A percentile compares a stretch with the other conserved stretches of the same genome.
Conservation (phyloP, 2,888 invertebrate genomes). For the Tricholauxania praeusta region DNA sequence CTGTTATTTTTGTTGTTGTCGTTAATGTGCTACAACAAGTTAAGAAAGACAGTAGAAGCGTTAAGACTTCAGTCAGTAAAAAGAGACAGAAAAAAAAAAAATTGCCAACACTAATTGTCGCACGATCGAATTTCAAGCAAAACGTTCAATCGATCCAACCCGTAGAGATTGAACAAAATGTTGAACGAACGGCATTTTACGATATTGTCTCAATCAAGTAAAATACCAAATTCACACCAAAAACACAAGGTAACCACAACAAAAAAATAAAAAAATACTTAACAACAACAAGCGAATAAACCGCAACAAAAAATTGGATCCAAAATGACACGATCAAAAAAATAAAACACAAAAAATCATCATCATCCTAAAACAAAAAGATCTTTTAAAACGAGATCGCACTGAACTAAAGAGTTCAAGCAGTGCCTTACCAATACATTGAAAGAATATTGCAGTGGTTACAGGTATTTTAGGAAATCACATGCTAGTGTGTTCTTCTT, state of each 20-base stretch:
- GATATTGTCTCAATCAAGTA: slow-evolving; percentile 62
- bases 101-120: slow-evolving; percentile 33
- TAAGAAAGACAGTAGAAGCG: slow-evolving; percentile 1
- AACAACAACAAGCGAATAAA: slow-evolving; percentile 9
- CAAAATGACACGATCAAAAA: slow-evolving; percentile 6
- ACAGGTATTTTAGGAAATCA: too few species aligned
- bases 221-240: slow-evolving; percentile 34
- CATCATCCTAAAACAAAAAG: slow-evolving; percentile 9
- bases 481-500: too few species aligned
- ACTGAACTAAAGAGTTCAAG: not conserved
- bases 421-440: too few species aligned
- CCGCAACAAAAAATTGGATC: slow-evolving; percentile 4
- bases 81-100: not conserved
- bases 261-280: slow-evolving; percentile 21
- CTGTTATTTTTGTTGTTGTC: not conserved
- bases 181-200: slow-evolving; percentile 53
- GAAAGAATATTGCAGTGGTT: too few species aligned
- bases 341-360: not conserved
- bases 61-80: not conserved
- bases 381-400: slow-evolving; percentile 12
- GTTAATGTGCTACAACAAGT: slow-evolving; percentile 16
- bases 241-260: slow-evolving; percentile 20
- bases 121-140: slow-evolving; percentile 35
- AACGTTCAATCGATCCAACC: slow-evolving; percentile 19
- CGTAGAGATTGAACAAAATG: slow-evolving; percentile 4